Evolutionary conservation across 2,888 invertebrate species (phyloP), one percentile per base, ranked within the genome.

Genomic region (Pollenia amentaria): DNA sequence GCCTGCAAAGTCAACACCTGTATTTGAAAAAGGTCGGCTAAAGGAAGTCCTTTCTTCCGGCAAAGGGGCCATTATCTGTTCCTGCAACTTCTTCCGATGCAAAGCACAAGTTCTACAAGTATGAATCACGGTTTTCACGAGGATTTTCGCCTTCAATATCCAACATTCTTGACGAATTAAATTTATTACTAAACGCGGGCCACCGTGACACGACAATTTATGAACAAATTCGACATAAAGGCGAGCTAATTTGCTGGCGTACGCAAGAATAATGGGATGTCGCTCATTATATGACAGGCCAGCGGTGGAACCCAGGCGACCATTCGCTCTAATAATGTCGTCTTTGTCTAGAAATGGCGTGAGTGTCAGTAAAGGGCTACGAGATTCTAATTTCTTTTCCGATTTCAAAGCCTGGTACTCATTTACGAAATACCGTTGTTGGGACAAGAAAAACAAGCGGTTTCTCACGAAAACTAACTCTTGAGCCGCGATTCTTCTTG

Each of bases 1-100:
- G 1, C 70, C 70, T 0, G 70, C 55, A 42, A 72, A 72, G 16
- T 72, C 70, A 12, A 72, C 70, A 16, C 29, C 29, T 29, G 29
- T 29, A 3, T 29, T 29, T 29, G 29, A 29, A 29, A 29, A 29
- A 29, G 29, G 29, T 1, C 29, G 29, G 2, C 29, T 29, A 29
- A 29, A 0, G 29, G 29, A 29, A 29, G 29, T 29, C 29, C 29
- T 1, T 29, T 29, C 29, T 3, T 29, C 29, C 2, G 29, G 29
- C 3, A 29, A 3, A 29, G 29, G 29, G 29, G 29, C 29, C 29
- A 29, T 29, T 29, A 29, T 29, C 29, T 29, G 29, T 29, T 29
- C 70, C 70, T 3, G 70, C 1, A 42, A 4, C 16, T 16, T 72
- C 9, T 75, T 60, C 2, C 38, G 29, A 4, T 46, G 10, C 9